Evolutionary conservation across 2,113 vertebrate species (phyloP), one percentile per base, ranked within the genome.

Genomic region (Onychorhynchus coronatus): DNA sequence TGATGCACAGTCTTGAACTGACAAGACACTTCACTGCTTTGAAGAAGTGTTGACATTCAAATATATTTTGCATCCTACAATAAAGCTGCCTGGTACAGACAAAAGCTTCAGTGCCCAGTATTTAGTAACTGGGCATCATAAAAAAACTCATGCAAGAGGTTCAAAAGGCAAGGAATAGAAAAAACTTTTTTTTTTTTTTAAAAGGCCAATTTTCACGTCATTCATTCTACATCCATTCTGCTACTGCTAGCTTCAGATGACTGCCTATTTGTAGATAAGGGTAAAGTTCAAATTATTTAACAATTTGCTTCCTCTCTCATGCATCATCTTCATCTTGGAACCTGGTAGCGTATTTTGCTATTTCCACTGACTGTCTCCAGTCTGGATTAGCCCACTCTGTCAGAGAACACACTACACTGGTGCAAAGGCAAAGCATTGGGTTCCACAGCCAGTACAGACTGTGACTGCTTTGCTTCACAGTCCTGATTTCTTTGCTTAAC

Each of bases 21-120:
- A 91, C 76, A 87, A 65, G 68, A 59, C 42, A 63, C 39, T 91
- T 82, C 62, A 73, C 53, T 90, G 82, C 49, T 91, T 70, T 90
- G 31, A 68, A 84, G 56, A 84, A 90, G 78, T 72, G 39, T 88
- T 73, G 75, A 58, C 82, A 79, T 79, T 94, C 90, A 39, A 74
- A 90, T 53, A 30, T 68, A 76, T 91, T 95, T 91, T 88, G 62
- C 31, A 65, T 81, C 21, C 70, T 88, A 44, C 44, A 75, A 52
- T 50, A 81, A 81, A 56, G 67, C 11, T 79, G 82, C 35, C 61
- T 65, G 52, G 8, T 61, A 61, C 8, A 81, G 35, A 67, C 65
- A 91, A 63, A 14, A 91, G 35, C 39, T 92, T 84, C 30, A 55
- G 35, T 71, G 42, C 25, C 76, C 55, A 28, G 10, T 30, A 70